phyloP scores from a whole-genome alignment of 2,888 invertebrate species.

The Drosophila meridionalis region DNA sequence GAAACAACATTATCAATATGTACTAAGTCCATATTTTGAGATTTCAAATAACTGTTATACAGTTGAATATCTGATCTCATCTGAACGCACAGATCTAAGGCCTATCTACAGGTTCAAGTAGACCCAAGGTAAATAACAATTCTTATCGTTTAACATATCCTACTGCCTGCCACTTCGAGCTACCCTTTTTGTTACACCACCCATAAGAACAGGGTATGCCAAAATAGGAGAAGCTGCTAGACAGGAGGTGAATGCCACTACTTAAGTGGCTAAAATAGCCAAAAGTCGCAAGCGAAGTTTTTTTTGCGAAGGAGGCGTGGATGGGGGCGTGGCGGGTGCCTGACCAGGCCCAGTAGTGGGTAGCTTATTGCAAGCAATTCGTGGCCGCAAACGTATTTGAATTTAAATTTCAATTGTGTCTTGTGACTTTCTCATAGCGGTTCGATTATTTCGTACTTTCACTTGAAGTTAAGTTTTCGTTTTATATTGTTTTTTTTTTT shows the following conservation, averaged over 20 bases:
- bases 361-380: background rate
- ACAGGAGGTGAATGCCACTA: slow-evolving; percentile 72
- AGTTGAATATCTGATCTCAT: too few species aligned
- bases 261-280: slow-evolving; percentile 72
- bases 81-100: too few species aligned
- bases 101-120: too few species aligned
- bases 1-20: too few species aligned
- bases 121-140: too few species aligned
- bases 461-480: slow-evolving; percentile 58
- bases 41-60: too few species aligned
- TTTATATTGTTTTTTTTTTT: slow-evolving; percentile 14
- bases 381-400: slow-evolving; percentile 26
- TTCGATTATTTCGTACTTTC: slow-evolving; percentile 71
- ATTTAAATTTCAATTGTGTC: slow-evolving; percentile 58
- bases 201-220: slow-evolving; percentile 25
- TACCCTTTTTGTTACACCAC: background rate
- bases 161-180: background rate
- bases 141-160: too few species aligned
- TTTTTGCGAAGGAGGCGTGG: background rate
- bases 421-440: slow-evolving; percentile 69
- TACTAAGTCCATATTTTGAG: too few species aligned
- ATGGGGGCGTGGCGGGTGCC: background rate
- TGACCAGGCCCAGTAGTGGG: slow-evolving; percentile 34
- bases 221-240: slow-evolving; percentile 45
- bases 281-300: slow-evolving; percentile 43